Evolutionary conservation across 2,113 vertebrate genomes (phyloP).

Genomic region (Rhipidura dahli): DNA sequence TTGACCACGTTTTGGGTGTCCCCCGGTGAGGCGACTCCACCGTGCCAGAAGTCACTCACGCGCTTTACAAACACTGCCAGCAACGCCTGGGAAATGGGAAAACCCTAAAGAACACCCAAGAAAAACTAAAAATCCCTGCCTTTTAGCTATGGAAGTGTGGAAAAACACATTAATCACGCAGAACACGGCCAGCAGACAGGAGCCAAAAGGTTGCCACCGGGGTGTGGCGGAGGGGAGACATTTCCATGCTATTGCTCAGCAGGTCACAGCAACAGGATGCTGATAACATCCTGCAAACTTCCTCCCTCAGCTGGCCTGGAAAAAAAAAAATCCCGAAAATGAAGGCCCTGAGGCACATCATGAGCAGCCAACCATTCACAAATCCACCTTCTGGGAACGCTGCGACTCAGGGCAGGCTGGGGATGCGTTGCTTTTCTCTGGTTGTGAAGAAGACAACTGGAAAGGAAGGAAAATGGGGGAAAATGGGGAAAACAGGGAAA

Average conservation of each 20-base stretch:
- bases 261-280: constrained; percentile 75
- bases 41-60: fast-evolving
- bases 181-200: constrained; percentile 38
- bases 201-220: constrained; percentile 70
- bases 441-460: neutral
- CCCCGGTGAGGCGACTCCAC: fast-evolving
- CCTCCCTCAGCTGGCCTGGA: constrained; percentile 25
- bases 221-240: constrained; percentile 65
- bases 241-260: constrained; percentile 68
- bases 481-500: neutral
- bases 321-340: neutral
- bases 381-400: constrained; percentile 9
- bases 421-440: neutral
- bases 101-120: neutral
- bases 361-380: neutral
- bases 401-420: neutral
- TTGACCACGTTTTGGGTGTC: neutral
- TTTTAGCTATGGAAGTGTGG: neutral
- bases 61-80: neutral
- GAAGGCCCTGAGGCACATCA: neutral
- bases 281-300: constrained; percentile 78
- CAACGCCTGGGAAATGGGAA: fast-evolving
- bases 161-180: constrained; percentile 64
- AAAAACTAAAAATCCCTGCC: neutral
- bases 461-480: neutral